phyloP scores from a whole-genome alignment of 23 tunicate species.

The Ascidia mentula region DNA sequence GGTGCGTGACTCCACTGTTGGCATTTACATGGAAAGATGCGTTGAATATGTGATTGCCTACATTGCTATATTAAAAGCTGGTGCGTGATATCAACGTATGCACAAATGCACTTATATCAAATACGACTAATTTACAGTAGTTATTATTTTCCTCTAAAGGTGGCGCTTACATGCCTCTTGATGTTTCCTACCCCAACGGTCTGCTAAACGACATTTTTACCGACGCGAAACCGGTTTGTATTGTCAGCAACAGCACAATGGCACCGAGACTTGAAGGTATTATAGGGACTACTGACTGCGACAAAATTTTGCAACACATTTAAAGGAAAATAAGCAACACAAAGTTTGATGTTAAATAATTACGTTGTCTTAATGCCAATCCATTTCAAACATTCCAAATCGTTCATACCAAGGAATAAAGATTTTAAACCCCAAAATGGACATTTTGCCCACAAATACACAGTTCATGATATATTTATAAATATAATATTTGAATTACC shows the following conservation, averaged over 20 bases:
- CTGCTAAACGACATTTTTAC: conserved; percentile 62
- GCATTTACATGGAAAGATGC: conserved; percentile 87
- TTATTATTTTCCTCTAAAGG: conserved; percentile 25
- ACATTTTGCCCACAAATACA: no score
- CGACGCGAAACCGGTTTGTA: conserved; percentile 77
- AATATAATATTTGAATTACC: no score
- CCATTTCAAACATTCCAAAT: no score
- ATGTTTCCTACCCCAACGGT: conserved; percentile 63
- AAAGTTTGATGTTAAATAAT: no score
- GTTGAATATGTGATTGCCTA: conserved; percentile 82
- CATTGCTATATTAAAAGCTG: conserved; percentile 90
- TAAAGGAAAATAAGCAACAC: no score
- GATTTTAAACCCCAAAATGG: no score
- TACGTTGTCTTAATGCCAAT: no score
- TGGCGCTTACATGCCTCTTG: conserved; percentile 88
- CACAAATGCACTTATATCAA: background rate
- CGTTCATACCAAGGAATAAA: no score
- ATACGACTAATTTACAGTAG: background rate
- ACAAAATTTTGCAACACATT: no score
- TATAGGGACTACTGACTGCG: no score
- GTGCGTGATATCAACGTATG: conserved; percentile 5
- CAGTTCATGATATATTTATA: no score
- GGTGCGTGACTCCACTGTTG: conserved; percentile 56
- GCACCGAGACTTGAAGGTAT: conserved; percentile 24
- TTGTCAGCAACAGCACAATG: conserved; percentile 45